Evolutionary conservation across 2,113 vertebrate genomes (phyloP), one percentile per base, ranked within the genome.

Genomic region (Seriola rivoliana): DNA sequence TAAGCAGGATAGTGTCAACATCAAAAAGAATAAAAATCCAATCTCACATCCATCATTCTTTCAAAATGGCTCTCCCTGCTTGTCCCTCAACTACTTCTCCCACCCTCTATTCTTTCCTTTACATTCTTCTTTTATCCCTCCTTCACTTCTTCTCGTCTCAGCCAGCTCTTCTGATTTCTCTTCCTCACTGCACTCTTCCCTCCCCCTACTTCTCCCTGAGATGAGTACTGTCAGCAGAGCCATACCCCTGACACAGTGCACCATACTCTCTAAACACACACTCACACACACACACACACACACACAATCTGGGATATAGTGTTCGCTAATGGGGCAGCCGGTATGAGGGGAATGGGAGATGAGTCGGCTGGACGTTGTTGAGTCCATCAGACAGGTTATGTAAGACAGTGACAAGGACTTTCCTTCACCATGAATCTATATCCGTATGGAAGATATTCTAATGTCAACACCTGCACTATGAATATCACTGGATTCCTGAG

Each of bases 221-320:
- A 83, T 34, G 88, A 81, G 36, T 59, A 81, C 85, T 82, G 87
- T 91, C 90, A 93, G 69, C 73, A 44, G 69, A 71, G 60, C 85
- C 79, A 88, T 92, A 91, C 88, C 92, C 91, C 86, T 92, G 82
- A 92, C 81, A 91, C 79, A 46, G 58, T 73, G 82, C 82, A 78
- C 85, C 75, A 23, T 58, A 63, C 36, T 58, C 82, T 58, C 62
- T 59, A 29, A 59, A 74, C 78, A 79, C 86, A 44, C 65, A 82
- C 77, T 10, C 40, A 42, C 40, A 36, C 34, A 36, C 34, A 36
- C 34, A 36, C 34, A 36, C 34, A 36, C 34, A 36, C 34, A 36
- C 34, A 36, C 34, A 36, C 34, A 36, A 60, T 60, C 73, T 78
- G 63, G 44, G 5, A 79, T 59, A 32, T 34, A 75, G 78, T 66